Evolutionary conservation across 2,113 vertebrate species (phyloP), one percentile per base, ranked within the genome.

Genomic region (Salminus brasiliensis): DNA sequence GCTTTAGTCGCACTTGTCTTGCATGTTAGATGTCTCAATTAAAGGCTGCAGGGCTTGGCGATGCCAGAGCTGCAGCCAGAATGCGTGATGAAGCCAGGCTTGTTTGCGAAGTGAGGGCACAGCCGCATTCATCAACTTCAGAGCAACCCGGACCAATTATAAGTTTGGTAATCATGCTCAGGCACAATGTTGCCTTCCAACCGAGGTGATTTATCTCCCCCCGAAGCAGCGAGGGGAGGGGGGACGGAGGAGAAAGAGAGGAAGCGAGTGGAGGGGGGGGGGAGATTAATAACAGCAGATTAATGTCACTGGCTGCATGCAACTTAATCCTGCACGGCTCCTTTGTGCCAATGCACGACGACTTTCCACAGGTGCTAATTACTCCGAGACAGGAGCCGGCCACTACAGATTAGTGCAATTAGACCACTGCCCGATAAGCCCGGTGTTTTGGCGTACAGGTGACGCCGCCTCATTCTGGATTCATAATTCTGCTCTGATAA

Each of bases 261-360:
- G n/a, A n/a, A n/a, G n/a, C n/a, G n/a, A n/a, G n/a, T n/a, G n/a
- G n/a, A n/a, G n/a, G 34, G 73, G 71, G 39, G 27, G 18, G 16
- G 81, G 85, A 91, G 90, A 93, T 92, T 92, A 90, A 93, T 93
- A 91, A 91, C 88, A 88, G 91, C 91, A 85, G 88, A 91, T 92
- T 92, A 91, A 49, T 85, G 89, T 89, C 87, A 85, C 84, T 90
- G 85, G 90, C 91, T 90, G 85, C 89, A 89, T 87, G 84, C 88
- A 81, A 77, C 85, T 88, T 85, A 81, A 85, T 87, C 81, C 81
- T 83, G 87, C 79, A 84, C 86, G 74, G 76, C 49, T 39, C 39
- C 34, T 65, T 47, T 81, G 85, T 86, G 88, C 83, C 79, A 86
- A 73, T 43, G 84, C 78, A 71, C 83, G 83, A 81, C 87, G 83